Base-by-base conservation (phyloP, 2,888 invertebrate species). In the Anaspis maculata region DNA sequence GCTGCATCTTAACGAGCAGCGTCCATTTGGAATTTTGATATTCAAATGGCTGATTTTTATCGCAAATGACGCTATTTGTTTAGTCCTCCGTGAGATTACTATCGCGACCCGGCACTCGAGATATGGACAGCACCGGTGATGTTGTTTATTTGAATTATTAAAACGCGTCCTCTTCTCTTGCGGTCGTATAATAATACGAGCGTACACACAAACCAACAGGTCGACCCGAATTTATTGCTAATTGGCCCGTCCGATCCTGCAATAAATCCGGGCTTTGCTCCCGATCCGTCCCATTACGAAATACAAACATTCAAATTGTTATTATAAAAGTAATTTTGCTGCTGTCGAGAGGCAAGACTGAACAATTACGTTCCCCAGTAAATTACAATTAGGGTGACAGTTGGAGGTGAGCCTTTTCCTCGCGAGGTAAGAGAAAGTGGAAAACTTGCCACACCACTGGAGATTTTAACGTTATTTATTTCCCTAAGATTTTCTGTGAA, bases 41-140 rank as follows among this genome's bases (percentile, higher is more conserved):
- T 53, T 55, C 51, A 56, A 58, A 56, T 52, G 49, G 50, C 52
- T 53, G 59, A 60, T 60, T 54, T 55, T 55, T 58, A 60, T 59
- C 60, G 50, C 47, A 49, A 56, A 54, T 48, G 53, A 50, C 46
- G 56, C 52, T 54, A 56, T 59, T 59, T 56, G 56, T 59, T 57
- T 55, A 52, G 52, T 45, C 46, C 46, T 44, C 54, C 55, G 51
- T 52, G 30, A 46, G 57, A 57, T 56, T 45, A n/a, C 29, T 35
- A 57, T 56, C 55, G 30, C 16, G 15, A 29, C 15, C 35, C 39
- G 36, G 32, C 27, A 33, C 30, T 41, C 34, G 35, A 44, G 41
- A 45, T 40, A 36, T 29, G 30, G 37, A 39, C 39, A 41, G 30
- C 41, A 26, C 34, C 29, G n/a, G n/a, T n/a, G 36, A 28, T 38